Evolutionary conservation across 1,140 invertebrate genomes (phyloP).

Genomic region (Chymomyza costata): DNA sequence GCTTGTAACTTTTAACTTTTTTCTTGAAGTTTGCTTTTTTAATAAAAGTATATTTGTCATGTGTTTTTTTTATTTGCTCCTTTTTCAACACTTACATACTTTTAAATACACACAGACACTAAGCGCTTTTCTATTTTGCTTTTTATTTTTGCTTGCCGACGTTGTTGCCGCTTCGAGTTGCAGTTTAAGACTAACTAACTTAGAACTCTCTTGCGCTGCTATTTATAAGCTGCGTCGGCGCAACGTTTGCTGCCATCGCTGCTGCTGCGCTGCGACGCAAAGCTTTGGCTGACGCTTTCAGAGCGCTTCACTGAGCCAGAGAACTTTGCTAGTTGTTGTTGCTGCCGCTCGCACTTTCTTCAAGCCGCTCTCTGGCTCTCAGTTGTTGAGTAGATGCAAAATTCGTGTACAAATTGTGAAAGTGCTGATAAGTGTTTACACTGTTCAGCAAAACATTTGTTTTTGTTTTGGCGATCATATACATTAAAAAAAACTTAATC

Average conservation of each 20-base stretch:
- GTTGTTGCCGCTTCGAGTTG: conserved; percentile 38
- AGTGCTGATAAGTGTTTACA: conserved; percentile 46
- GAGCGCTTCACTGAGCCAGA: too few relatives aligned
- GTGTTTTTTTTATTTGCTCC: conserved; percentile 22
- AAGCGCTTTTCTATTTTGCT: conserved; percentile 29
- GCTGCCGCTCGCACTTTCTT: too few relatives aligned
- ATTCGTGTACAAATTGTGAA: conserved; percentile 48
- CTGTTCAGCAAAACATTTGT: conserved; percentile 16
- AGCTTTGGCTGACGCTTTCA: too few relatives aligned
- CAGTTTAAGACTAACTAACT: conserved; percentile 50
- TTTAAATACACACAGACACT: conserved; percentile 19
- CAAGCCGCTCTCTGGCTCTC: too few relatives aligned
- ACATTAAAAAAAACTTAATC: too few relatives aligned
- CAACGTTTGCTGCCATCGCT: not conserved
- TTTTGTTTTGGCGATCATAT: too few relatives aligned
- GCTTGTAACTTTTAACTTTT: too few relatives aligned
- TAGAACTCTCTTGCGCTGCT: conserved; percentile 41
- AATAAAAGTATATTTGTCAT: too few relatives aligned
- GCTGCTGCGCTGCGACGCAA: conserved; percentile 10
- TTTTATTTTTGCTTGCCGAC: conserved; percentile 13
- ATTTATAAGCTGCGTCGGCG: conserved; percentile 53
- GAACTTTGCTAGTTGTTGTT: conserved; percentile 34
- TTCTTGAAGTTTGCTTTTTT: too few relatives aligned
- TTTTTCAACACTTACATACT: conserved; percentile 12
- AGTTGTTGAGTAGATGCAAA: conserved; percentile 39